Conservation (phyloP, 2,888 invertebrate species). For the Folsomia candida region DNA sequence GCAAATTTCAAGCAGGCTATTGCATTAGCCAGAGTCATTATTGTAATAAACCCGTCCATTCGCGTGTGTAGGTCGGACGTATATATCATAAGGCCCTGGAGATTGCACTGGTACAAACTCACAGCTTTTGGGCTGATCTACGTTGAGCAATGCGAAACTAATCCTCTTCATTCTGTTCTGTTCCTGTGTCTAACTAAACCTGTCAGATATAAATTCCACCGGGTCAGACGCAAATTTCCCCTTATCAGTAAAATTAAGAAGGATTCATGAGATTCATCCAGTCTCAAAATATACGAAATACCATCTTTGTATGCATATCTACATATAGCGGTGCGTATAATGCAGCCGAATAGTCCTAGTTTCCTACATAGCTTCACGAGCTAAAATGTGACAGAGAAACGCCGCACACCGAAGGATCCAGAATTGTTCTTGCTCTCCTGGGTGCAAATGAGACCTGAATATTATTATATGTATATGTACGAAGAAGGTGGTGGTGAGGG, state of each 20-base stretch:
- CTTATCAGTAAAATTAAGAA: neutral
- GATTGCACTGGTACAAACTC: neutral
- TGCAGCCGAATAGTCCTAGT: no score
- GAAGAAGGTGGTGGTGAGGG: neutral
- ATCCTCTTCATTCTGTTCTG: slow-evolving; percentile 8
- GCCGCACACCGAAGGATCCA: neutral
- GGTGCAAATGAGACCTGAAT: neutral
- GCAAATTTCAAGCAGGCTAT: slow-evolving; percentile 11
- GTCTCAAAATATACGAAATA: neutral
- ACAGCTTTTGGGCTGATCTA: neutral
- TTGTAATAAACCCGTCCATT: slow-evolving; percentile 10
- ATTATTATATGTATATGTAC: no score
- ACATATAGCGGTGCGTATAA: no score
- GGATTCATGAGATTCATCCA: neutral
- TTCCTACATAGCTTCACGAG: neutral
- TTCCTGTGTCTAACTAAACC: neutral
- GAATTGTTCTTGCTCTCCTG: neutral
- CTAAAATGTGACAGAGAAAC: neutral
- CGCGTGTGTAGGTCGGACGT: neutral
- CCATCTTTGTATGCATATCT: no score
- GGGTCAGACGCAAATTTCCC: slow-evolving; percentile 3
- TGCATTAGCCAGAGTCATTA: slow-evolving; percentile 16
- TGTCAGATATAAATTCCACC: slow-evolving; percentile 3
- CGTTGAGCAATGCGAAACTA: neutral
- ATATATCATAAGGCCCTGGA: neutral